A percentile compares a stretch with the other conserved stretches of the same genome.
phyloP scores from a whole-genome alignment of 2,113 vertebrate genomes.

The Uria lomvia region DNA sequence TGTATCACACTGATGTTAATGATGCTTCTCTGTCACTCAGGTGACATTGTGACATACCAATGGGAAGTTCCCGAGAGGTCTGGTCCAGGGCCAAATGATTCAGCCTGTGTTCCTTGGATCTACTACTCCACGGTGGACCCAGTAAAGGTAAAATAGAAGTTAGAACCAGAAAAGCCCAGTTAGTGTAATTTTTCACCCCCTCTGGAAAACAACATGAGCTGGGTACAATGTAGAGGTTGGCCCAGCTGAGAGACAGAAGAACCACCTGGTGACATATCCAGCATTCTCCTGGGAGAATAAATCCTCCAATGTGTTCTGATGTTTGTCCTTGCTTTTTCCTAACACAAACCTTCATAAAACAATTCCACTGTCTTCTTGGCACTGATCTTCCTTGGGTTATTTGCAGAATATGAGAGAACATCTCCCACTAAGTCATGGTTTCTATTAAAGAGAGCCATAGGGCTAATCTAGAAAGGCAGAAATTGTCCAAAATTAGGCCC shows the following conservation, averaged over 20 bases:
- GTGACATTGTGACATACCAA: constrained; percentile 71
- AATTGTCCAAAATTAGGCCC: neutral
- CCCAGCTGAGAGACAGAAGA: neutral
- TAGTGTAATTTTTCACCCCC: neutral
- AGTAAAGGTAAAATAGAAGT: constrained; percentile 71
- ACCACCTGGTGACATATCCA: neutral
- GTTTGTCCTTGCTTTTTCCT: neutral
- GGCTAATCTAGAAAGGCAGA: neutral
- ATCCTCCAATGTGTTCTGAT: neutral
- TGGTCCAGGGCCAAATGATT: constrained; percentile 76
- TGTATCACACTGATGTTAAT: neutral
- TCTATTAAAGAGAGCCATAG: neutral
- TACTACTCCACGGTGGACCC: constrained; percentile 77
- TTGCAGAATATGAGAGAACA: neutral
- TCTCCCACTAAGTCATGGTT: neutral
- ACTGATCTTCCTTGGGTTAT: neutral
- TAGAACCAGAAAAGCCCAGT: neutral
- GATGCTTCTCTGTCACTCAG: constrained; percentile 9
- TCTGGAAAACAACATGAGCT: neutral
- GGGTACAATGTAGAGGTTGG: neutral
- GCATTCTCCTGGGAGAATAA: neutral
- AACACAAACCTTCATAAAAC: neutral
- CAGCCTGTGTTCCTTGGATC: constrained; percentile 76
- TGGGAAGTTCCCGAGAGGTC: constrained; percentile 76
- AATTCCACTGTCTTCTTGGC: neutral